These are phyloP conservation scores for Rhynchomys soricoides DNA, from an alignment of 2,113 vertebrate species.

Conservation along the genomic window DNA sequence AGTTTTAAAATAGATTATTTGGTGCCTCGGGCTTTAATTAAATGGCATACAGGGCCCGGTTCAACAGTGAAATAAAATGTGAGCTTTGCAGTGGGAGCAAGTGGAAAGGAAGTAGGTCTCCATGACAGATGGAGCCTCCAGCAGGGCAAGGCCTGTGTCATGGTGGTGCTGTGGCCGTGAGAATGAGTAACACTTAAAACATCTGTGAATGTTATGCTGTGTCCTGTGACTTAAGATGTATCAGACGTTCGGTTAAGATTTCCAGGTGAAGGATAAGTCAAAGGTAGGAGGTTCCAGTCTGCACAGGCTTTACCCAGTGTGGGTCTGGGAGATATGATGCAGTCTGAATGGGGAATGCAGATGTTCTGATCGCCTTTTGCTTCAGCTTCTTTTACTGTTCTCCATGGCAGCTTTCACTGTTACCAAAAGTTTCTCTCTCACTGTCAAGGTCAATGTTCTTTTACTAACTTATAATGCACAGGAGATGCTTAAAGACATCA, in stretches of 20 bases:
- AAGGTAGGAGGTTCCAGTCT: constrained; percentile 8
- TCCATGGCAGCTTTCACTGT: background rate
- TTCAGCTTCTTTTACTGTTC: constrained; percentile 11
- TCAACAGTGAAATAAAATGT: constrained; percentile 60
- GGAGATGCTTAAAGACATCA: background rate
- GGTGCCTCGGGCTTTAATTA: constrained; percentile 79
- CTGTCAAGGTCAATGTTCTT: background rate
- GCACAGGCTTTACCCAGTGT: background rate
- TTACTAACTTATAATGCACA: constrained; percentile 48
- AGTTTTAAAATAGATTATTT: constrained; percentile 81
- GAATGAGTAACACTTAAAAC: background rate
- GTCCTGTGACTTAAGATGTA: background rate
- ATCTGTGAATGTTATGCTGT: constrained; percentile 37
- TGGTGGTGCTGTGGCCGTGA: background rate
- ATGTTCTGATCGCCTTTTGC: background rate
- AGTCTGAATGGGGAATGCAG: background rate
- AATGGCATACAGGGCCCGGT: constrained; percentile 56
- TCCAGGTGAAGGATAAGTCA: constrained; percentile 52
- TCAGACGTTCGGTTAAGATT: constrained; percentile 39
- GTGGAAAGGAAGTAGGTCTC: background rate
- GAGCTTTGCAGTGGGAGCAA: background rate
- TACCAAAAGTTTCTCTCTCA: background rate
- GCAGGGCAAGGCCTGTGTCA: background rate
- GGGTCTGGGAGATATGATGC: background rate
- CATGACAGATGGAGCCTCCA: background rate